Base-by-base conservation (phyloP, 2,797 vertebrate species). In the Morus bassanus region DNA sequence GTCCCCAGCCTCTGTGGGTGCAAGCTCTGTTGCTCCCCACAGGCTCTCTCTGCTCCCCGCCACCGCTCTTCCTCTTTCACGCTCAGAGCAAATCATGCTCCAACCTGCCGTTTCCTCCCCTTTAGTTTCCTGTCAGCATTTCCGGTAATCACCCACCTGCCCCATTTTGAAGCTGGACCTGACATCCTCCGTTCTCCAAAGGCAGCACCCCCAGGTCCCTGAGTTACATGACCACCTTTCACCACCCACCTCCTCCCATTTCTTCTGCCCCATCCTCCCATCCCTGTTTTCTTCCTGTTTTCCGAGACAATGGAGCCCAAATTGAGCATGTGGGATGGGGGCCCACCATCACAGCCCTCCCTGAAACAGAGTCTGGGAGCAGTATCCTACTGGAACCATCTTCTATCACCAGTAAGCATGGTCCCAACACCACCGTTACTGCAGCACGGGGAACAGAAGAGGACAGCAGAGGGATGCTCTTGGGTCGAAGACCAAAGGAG, bases 21-120 rank as follows among this genome's bases (percentile, higher is more conserved):
- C 28, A 73, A 25, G 9, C 59, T 72, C 56, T 65, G 22, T 41
- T 51, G 50, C 46, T 90, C 46, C 18, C 7, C 15, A 0, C 48
- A 13, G 39, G 28, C 28, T 27, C 7, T 27, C 7, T 37, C 39
- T 1, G 15, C n/a, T 63, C 63, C 39, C 27, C 18, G 7, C 11
- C 51, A 51, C 43, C 0, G 0, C 27, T 61, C 35, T 45, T 74
- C n/a, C 60, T 33, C 15, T 67, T 73, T 23, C 0, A 3, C 17
- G 35, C 25, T 45, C 39, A 63, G n/a, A 77, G 28, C 13, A 77
- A 81, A 88, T 30, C 60, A 28, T 51, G 59, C n/a, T 77, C 35
- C 50, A 25, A 57, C 17, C 25, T 59, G 33, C 50, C 31, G 6
- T 54, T 73, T 80, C 28, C 35, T 81, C 48, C n/a, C 25, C 22